Conservation (phyloP, 2,113 vertebrate genomes). For the Holacanthus passer region DNA sequence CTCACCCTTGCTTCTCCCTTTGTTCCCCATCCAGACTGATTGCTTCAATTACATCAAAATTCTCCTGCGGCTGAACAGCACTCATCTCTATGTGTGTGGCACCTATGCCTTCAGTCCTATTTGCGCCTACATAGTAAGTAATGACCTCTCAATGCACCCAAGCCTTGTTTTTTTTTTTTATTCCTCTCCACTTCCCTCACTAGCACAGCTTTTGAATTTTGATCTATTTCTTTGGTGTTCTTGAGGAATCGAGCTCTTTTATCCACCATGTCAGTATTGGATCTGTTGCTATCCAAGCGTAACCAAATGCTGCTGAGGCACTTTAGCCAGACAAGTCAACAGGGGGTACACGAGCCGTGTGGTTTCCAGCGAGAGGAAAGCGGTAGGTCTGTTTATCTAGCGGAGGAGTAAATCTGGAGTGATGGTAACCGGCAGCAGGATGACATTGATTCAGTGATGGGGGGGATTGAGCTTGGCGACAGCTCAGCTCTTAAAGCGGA, state of each 20-base stretch:
- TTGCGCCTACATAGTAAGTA: conserved; percentile 95
- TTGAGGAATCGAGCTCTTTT: conserved; percentile 34
- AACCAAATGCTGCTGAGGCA: conserved; percentile 57
- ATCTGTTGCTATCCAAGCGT: conserved; percentile 46
- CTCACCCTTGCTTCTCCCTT: conserved; percentile 23
- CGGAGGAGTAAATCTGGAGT: conserved; percentile 47
- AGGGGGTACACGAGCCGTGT: conserved; percentile 47
- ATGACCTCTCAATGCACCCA: conserved; percentile 18
- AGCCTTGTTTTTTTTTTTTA: conserved; percentile 14
- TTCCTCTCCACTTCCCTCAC: conserved; percentile 4
- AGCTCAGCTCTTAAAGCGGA: conserved; percentile 36
- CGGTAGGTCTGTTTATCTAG: conserved; percentile 65
- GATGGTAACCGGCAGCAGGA: conserved; percentile 45
- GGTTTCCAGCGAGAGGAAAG: conserved; percentile 49
- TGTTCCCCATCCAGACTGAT: conserved; percentile 87
- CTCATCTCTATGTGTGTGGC: conserved; percentile 94
- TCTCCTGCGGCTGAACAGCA: conserved; percentile 92
- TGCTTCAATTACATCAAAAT: conserved; percentile 99
- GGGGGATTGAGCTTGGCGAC: conserved; percentile 34
- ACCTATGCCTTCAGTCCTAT: conserved; percentile 95
- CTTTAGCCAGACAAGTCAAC: conserved; percentile 66
- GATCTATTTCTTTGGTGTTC: background rate
- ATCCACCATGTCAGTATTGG: conserved; percentile 50
- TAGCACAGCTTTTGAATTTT: conserved; percentile 3
- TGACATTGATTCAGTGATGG: conserved; percentile 55